Base-by-base conservation (phyloP, 2,888 invertebrate genomes). In the Microctonus brassicae region DNA sequence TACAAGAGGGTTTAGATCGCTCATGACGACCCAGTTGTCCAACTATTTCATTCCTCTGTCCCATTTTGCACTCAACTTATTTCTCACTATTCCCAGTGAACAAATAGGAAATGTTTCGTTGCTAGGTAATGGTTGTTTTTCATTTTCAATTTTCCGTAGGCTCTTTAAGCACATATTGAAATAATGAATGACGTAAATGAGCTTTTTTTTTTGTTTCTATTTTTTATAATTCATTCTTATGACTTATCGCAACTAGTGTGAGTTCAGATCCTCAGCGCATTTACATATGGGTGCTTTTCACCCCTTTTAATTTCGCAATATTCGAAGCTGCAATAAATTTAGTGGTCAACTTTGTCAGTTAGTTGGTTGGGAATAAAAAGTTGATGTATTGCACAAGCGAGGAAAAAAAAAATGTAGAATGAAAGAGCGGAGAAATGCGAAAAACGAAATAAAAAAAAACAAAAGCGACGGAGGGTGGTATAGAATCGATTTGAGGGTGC, bases 291-390 rank as follows among this genome's bases (percentile, higher is more conserved):
- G 20, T n/a, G 2, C 6, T 17, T 17, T n/a, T 17, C 17, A 4
- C 17, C 17, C 47, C 47, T 9, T 47, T 47, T 47, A 47, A 47
- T 47, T 47, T 47, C 17, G 17, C 13, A 33, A 33, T 58, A 58
- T 58, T 33, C 29, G 33, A 58, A 29, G 33, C 33, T 33, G 29
- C 58, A 58, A 33, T 58, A 58, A 58, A 58, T 58, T 33, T 17
- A 29, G 29, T 17, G 33, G 58, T 33, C 33, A 33, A 58, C 58
- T 58, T 58, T 58, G 58, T 58, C 58, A 33, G 58, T 58, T 29
- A 58, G 58, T 58, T 47, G 47, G 47, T 47, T 47, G 58, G 33
- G 33, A 58, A 58, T 58, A 58, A 58, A 58, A 58, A 58, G 17
- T 58, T 58, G 58, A 58, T 58, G 29, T 58, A 58, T 58, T 17